Conservation (phyloP, 1,140 invertebrate genomes). For the Drosophila serrata region DNA sequence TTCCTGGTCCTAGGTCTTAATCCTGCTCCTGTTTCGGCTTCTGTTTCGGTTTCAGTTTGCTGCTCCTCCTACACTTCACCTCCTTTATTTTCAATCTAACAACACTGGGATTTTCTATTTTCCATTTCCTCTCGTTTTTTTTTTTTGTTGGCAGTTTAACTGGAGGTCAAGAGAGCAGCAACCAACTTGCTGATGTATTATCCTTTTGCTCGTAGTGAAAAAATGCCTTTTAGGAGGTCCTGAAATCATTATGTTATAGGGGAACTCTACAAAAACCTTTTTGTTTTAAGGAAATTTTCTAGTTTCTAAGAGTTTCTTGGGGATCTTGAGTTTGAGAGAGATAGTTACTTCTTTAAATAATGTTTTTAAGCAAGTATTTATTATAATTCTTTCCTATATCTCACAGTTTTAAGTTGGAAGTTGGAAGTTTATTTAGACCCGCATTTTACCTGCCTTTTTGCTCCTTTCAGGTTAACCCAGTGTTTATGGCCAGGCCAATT, state of each 20-base stretch:
- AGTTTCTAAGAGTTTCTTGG: neutral
- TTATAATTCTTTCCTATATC: neutral
- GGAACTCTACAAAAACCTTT: too few species aligned
- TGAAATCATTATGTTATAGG: neutral
- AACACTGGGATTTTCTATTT: conserved; percentile 17
- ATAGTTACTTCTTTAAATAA: neutral
- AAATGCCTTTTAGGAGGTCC: neutral
- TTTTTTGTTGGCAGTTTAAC: conserved; percentile 68
- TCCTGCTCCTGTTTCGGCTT: conserved; percentile 4
- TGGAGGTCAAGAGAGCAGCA: conserved; percentile 71
- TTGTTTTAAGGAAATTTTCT: too few species aligned
- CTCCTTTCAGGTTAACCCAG: neutral
- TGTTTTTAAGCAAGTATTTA: neutral
- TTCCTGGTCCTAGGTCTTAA: conserved; percentile 20
- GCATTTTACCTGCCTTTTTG: neutral
- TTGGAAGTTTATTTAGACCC: neutral
- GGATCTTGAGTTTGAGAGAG: neutral
- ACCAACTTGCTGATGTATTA: conserved; percentile 50
- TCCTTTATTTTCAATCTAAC: conserved; percentile 7
- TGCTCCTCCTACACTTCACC: neutral
- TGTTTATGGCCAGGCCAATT: conserved; percentile 16
- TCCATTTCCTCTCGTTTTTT: neutral
- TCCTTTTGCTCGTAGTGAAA: neutral
- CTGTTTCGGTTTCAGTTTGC: conserved; percentile 23
- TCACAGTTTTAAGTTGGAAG: neutral